Evolutionary conservation across 2,888 invertebrate genomes (phyloP).

Genomic region (Neuroscelio doddi): DNA sequence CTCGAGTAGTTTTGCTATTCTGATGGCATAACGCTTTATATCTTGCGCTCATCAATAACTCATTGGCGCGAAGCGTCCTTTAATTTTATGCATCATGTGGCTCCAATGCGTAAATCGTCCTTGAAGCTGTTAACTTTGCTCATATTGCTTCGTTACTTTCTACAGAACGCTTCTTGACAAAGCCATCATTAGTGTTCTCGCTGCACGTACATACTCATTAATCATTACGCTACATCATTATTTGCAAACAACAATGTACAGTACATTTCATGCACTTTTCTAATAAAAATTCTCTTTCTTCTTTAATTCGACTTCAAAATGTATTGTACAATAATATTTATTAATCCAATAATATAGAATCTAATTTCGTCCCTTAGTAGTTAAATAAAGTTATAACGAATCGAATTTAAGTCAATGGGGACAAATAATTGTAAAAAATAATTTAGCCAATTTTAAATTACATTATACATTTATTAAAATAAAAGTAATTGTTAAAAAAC

Average conservation of each 20-base stretch:
- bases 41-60: neutral
- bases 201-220: slow-evolving; percentile 18
- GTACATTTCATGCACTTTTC: no score
- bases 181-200: slow-evolving; percentile 3
- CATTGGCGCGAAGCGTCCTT: neutral
- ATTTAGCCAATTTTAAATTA: no score
- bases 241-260: slow-evolving; percentile 7
- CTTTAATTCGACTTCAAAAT: no score
- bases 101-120: neutral
- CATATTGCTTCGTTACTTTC: slow-evolving; percentile 17
- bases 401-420: no score
- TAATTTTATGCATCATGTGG: neutral
- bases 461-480: no score
- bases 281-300: no score
- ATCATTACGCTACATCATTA: slow-evolving; percentile 22
- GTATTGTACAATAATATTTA: no score
- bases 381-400: no score
- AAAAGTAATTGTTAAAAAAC: no score
- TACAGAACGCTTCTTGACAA: slow-evolving; percentile 20
- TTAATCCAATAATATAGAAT: no score
- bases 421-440: no score
- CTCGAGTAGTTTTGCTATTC: neutral
- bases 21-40: neutral
- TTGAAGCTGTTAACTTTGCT: slow-evolving; percentile 9
- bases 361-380: no score